Evolutionary conservation across 2,888 invertebrate genomes (phyloP), one percentile per base, ranked within the genome.

Genomic region (Zygaena filipendulae): DNA sequence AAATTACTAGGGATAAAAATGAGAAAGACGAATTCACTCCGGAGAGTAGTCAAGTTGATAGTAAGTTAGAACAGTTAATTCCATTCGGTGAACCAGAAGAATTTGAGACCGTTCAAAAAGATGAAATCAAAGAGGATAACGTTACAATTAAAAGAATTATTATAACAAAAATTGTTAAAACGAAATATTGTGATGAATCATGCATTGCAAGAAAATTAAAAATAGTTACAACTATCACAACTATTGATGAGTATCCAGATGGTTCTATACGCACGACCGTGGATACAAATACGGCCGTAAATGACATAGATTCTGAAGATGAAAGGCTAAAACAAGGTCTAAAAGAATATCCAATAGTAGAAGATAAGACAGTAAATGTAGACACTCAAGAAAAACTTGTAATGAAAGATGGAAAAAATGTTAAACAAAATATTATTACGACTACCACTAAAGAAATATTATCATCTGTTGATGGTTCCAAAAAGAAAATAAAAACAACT

Each of bases 381-480:
- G 63, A 74, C 33, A 66, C 56, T 11, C 48, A 61, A 40, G 60
- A 68, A 39, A 58, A 58, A 34, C 23, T 40, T 3, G 31, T 57
- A 4, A 25, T 42, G 1, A 55, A 47, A 47, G 58, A 74, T 32
- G 69, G 63, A 2, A 54, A 52, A 39, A 41, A 60, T 37, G 43
- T 71, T 3, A 49, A 52, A 27, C 71, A 75, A 62, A 52, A 59
- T 9, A 52, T 74, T 18, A 75, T 64, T 2, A 70, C 59, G 4
- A 72, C 66, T 3, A 75, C 68, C 3, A 79, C 68, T 8, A 70
- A 67, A 38, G 75, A 79, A 50, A 43, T 64, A 25, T 39, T 71
- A 8, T 42, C 55, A 13, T 55, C 61, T 13, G 34, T 35, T 9
- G 58, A 61, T 36, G 47, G 45, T 21, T 47, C 51, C 4, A 64